These are phyloP conservation scores for Caenorhabditis brenneri DNA, from an alignment of 1,140 invertebrate species.

Conservation along the genomic window DNA sequence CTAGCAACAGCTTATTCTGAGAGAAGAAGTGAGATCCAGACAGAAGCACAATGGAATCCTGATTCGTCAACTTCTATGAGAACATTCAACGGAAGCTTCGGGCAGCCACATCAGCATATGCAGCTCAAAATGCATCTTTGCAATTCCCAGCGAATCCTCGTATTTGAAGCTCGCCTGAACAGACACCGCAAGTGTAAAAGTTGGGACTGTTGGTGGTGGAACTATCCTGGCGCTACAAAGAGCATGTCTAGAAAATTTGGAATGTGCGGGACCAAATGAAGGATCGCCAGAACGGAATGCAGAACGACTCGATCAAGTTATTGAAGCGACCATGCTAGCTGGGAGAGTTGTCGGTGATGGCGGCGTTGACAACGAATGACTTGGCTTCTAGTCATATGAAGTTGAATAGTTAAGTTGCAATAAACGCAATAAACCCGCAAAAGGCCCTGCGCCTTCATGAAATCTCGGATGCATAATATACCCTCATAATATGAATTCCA, in stretches of 20 bases:
- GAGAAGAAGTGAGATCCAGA: too few species aligned
- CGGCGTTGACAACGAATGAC: conserved; percentile 92
- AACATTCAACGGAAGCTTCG: too few species aligned
- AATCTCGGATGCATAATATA: too few species aligned
- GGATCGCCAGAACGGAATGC: conserved; percentile 82
- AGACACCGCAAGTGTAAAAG: conserved; percentile 93
- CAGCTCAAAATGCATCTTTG: too few species aligned
- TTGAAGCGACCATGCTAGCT: conserved; percentile 93
- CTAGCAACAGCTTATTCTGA: too few species aligned
- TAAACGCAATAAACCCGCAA: background rate
- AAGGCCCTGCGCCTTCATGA: too few species aligned
- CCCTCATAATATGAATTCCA: too few species aligned
- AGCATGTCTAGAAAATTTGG: conserved; percentile 87
- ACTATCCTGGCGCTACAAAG: conserved; percentile 90
- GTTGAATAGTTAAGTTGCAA: conserved; percentile 73
- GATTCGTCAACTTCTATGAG: too few species aligned
- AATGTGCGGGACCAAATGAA: conserved; percentile 79
- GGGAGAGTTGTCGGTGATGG: conserved; percentile 96
- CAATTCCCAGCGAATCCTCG: too few species aligned
- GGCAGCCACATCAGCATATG: too few species aligned
- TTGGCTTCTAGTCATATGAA: conserved; percentile 88
- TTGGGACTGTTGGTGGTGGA: conserved; percentile 95
- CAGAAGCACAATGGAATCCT: too few species aligned
- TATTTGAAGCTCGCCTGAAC: too few species aligned
- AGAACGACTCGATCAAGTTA: conserved; percentile 83